phyloP scores from a whole-genome alignment of 2,113 vertebrate genomes.

The Saccopteryx bilineata region DNA sequence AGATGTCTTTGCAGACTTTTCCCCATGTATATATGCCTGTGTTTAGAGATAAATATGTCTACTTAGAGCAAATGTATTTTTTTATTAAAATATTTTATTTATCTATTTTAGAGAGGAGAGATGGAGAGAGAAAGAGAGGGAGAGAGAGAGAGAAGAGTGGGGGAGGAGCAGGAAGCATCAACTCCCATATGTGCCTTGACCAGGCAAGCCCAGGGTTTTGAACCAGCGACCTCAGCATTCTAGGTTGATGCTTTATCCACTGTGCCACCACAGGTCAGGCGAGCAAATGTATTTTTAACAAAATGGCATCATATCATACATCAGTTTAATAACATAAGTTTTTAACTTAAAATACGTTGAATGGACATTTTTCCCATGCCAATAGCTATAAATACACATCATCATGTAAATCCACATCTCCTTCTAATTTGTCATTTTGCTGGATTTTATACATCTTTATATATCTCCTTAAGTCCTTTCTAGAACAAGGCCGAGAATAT shows the following conservation, averaged over 20 bases:
- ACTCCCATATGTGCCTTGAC: too few relatives aligned
- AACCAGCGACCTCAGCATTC: too few relatives aligned
- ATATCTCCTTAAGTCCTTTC: conserved; percentile 35
- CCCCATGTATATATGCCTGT: not conserved
- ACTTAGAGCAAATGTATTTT: not conserved
- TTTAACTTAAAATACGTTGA: conserved; percentile 55
- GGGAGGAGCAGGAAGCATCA: too few relatives aligned
- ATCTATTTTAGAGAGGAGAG: too few relatives aligned
- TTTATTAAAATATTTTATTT: too few relatives aligned
- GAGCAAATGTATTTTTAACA: conserved; percentile 41
- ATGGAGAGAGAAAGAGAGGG: too few relatives aligned
- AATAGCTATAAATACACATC: conserved; percentile 47
- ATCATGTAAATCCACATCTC: conserved; percentile 20
- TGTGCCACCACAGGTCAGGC: too few relatives aligned
- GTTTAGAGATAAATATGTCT: conserved; percentile 1
- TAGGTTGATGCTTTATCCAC: too few relatives aligned
- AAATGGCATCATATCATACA: not conserved
- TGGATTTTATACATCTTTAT: conserved; percentile 16
- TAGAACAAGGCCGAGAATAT: not conserved
- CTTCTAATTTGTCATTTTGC: conserved; percentile 55
- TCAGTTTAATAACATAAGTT: conserved; percentile 44
- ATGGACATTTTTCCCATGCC: conserved; percentile 40
- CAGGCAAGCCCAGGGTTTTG: too few relatives aligned
- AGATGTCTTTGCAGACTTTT: not conserved
- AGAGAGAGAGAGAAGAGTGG: too few relatives aligned